Evolutionary conservation across 2,888 invertebrate genomes (phyloP), one percentile per base, ranked within the genome.

Genomic region (Allacma fusca): DNA sequence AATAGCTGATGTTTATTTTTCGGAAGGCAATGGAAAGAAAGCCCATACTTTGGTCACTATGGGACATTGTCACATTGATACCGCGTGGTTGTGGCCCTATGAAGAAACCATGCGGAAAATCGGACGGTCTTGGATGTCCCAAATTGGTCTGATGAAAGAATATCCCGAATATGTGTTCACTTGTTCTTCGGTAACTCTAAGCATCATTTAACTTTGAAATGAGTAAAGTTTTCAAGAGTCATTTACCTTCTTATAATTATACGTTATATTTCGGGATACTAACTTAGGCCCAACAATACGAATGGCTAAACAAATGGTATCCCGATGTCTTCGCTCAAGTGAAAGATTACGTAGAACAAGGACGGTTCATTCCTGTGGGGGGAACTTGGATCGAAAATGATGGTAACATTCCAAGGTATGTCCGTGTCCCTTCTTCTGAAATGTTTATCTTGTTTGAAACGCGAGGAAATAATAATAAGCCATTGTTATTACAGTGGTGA

Each of bases 331-430:
- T 85, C 83, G 84, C 85, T n/a, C 84, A 87, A 74, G 87, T 89
- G 1, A 85, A 86, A 79, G 79, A 84, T 28, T 85, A 83, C 80
- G 86, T 87, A 0, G 83, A 82, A 12, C 82, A 82, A 57, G 87
- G 87, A 7, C 85, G 86, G 67, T 88, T 89, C 83, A 84, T 88
- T 57, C 88, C 88, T 23, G 88, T 89, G 24, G 89, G 89, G 21
- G 88, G 88, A 1, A 86, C 87, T 0, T 89, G 89, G 89, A 87
- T 88, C 34, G 89, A 89, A 85, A 88, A 89, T 88, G 89, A 86
- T 81, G 86, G 86, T 29, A 85, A 86, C 73, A 83, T 86, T 50
- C 86, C 86, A 21, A 85, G 84, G 85, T 85, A 76, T 62, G 50
- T 28, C n/a, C n/a, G n/a, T 7, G 5, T 40, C 44, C 12, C n/a